Evolutionary conservation across 2,888 invertebrate genomes (phyloP), one percentile per base, ranked within the genome.

Genomic region (Anticlea derivata): DNA sequence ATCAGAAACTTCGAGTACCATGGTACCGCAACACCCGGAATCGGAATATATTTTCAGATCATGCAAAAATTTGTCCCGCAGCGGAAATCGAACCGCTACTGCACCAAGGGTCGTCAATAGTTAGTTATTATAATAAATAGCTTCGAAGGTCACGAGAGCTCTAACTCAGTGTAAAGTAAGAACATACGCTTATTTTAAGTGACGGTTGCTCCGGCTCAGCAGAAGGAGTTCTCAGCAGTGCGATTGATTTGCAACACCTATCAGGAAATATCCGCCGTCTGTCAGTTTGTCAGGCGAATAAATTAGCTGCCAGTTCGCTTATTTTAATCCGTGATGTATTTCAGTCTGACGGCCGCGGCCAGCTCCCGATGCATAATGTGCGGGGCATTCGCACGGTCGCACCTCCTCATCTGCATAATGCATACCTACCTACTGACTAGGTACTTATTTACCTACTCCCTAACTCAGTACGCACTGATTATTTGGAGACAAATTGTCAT

Each of bases 351-450:
- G 4, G 17, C n/a, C 40, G 41, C 50, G 23, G 39, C 11, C 26
- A 35, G 50, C 46, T 50, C 49, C 30, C 48, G 40, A 58, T 58
- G 57, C 59, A 60, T 56, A 41, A 60, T 60, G 48, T 44, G 17
- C 49, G 45, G 20, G 17, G 17, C 31, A 45, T 57, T 58, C 61
- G 50, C 61, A 61, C 59, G 61, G 48, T 58, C 59, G 53, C 58
- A 44, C 50, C 49, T 41, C 10, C 33, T n/a, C 1, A 46, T 47
- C 31, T 43, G 24, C 37, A 37, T 51, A 38, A 22, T 27, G 24
- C n/a, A 26, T 30, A 43, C 29, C 24, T 24, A n/a, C n/a, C n/a
- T n/a, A n/a, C n/a, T n/a, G n/a, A 6, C 37, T 37, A 6, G n/a
- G 24, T 41, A 24, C 24, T 34, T 22, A 34, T 7, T 23, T 23